Percentiles rank a stretch among this genome's conserved stretches.
phyloP scores from a whole-genome alignment of 2,888 invertebrate genomes.

The Mimas tiliae region DNA sequence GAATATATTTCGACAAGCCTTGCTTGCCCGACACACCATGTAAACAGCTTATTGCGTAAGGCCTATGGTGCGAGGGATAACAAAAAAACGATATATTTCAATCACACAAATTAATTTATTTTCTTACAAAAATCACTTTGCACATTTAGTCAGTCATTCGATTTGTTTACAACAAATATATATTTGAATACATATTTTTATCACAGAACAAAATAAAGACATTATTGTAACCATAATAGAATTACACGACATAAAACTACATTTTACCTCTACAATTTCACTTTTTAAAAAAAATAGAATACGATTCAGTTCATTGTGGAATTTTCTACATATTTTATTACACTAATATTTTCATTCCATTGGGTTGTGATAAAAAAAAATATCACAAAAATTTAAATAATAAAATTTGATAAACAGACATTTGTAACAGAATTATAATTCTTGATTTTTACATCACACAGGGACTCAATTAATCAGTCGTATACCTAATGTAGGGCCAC shows the following conservation, averaged over 20 bases:
- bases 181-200: conserved; percentile 28
- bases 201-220: conserved; percentile 29
- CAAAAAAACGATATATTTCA: conserved; percentile 31
- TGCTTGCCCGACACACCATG: too few relatives aligned
- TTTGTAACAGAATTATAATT: too few relatives aligned
- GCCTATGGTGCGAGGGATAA: too few relatives aligned
- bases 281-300: neutral
- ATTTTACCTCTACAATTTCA: neutral
- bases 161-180: conserved; percentile 35
- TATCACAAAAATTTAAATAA: neutral
- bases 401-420: too few relatives aligned
- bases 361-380: neutral
- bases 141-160: conserved; percentile 53
- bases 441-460: too few relatives aligned
- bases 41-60: too few relatives aligned
- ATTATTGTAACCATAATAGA: neutral
- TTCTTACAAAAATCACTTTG: conserved; percentile 51
- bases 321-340: neutral
- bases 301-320: neutral
- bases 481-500: too few relatives aligned
- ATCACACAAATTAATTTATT: conserved; percentile 51
- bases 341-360: neutral
- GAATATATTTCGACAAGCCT: too few relatives aligned
- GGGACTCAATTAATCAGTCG: too few relatives aligned
- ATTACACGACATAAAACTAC: neutral